A percentile compares a stretch with the other conserved stretches of the same genome.
These are phyloP conservation scores for Oxyruncus cristatus DNA, from an alignment of 2,113 vertebrate genomes.

Conservation along the genomic window DNA sequence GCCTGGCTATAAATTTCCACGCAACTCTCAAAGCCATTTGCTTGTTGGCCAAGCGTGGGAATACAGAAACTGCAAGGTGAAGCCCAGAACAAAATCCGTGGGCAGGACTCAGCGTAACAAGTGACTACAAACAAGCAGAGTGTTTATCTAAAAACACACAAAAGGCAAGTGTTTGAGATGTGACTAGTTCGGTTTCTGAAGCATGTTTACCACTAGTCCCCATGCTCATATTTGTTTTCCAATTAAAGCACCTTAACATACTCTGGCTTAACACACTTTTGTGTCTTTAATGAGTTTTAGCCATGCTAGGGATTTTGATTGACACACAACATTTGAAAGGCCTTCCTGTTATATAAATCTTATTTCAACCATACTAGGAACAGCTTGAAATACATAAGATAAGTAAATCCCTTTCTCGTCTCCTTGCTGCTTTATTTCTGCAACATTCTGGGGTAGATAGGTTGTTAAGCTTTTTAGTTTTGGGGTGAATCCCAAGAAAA, in stretches of 20 bases:
- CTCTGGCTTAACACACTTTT: background rate
- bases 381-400: background rate
- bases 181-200: background rate
- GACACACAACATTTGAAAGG: background rate
- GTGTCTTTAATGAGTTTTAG: background rate
- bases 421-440: background rate
- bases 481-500: background rate
- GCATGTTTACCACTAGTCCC: background rate
- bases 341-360: background rate
- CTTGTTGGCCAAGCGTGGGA: background rate
- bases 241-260: background rate
- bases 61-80: background rate
- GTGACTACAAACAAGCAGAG: background rate
- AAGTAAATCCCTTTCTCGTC: background rate
- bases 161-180: background rate
- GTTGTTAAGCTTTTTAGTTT: background rate
- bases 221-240: background rate
- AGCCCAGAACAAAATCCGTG: background rate
- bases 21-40: background rate
- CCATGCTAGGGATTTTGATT: background rate
- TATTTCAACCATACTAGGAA: background rate
- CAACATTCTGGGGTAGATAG: background rate
- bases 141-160: background rate
- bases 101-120: background rate
- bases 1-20: background rate